Conservation (phyloP, 1,140 invertebrate species). For the Zeugodacus cucurbitae region DNA sequence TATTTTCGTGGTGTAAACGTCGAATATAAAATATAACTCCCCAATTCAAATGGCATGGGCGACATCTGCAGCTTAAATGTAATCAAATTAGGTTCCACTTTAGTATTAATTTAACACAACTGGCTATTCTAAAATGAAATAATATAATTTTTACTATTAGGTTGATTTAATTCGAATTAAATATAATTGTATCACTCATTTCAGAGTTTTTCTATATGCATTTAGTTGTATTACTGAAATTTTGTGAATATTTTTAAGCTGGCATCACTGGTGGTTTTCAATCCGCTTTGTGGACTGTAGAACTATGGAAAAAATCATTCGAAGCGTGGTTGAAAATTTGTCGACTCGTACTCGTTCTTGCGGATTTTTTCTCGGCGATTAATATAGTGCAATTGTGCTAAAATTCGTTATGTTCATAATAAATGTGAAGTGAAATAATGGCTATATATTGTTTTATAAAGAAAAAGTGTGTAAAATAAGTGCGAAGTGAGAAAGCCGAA, state of each 20-base stretch:
- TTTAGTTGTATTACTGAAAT: no score
- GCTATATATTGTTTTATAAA: slow-evolving; percentile 26
- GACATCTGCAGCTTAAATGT: no score
- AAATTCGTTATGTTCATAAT: neutral
- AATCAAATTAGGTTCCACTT: neutral
- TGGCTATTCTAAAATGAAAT: neutral
- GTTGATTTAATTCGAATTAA: no score
- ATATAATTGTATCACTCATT: no score
- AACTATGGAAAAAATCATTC: slow-evolving; percentile 36
- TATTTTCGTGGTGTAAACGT: no score
- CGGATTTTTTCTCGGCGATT: neutral
- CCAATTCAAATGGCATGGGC: no score
- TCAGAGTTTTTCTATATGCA: no score
- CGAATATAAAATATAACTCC: no score
- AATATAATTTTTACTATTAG: neutral
- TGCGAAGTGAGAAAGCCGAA: neutral
- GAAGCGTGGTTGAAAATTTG: slow-evolving; percentile 40
- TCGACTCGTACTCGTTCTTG: neutral
- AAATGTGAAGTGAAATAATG: slow-evolving; percentile 16
- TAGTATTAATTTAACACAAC: neutral
- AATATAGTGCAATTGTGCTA: neutral
- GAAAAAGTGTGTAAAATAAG: neutral
- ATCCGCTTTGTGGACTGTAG: slow-evolving; percentile 15
- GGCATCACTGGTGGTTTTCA: neutral
- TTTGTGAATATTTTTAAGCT: neutral